Base-by-base conservation (phyloP, 2,888 invertebrate genomes). In the Alcis repandata region DNA sequence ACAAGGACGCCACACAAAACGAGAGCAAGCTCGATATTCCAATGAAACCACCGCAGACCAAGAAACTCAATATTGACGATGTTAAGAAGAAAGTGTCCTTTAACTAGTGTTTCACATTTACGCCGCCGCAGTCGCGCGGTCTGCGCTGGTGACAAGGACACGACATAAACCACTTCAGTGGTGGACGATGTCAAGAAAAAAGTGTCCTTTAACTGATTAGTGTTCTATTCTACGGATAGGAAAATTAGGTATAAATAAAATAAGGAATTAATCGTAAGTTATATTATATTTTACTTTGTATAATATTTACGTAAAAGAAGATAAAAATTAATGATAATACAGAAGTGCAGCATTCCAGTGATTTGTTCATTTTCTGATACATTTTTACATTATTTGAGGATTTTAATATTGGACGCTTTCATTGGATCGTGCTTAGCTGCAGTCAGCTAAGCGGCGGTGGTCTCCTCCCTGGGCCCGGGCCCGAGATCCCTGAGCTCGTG, bases 81-180 rank as follows among this genome's bases (percentile, higher is more conserved):
- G 90, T 88, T 1, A 90, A 82, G 77, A 92, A 91, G 74, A 91
- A 91, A 87, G 92, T 92, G 33, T 88, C 86, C 0, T 92, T 92
- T 73, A 89, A 89, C 78, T 91, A 10, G 15, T 27, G 27, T 27
- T 27, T 27, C 27, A n/a, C n/a, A n/a, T n/a, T n/a, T n/a, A n/a
- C n/a, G n/a, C 27, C 27, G 27, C 27, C 27, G 27, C 27, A 4
- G n/a, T n/a, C n/a, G n/a, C n/a, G n/a, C n/a, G n/a, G n/a, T n/a
- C n/a, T n/a, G n/a, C n/a, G n/a, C n/a, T n/a, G n/a, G n/a, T 27
- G 27, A 27, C 27, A 27, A 4, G 27, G 27, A 27, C 27, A 27
- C 27, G 6, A 4, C 27, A 27, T 4, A 27, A 27, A 4, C 6
- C 3, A 27, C 2, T 4, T 6, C 6, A 27, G 27, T 6, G 2